A percentile compares a stretch with the other conserved stretches of the same genome.
Evolutionary conservation across 2,797 vertebrate genomes (phyloP).

Genomic region (Phrynocephalus vlangalii): DNA sequence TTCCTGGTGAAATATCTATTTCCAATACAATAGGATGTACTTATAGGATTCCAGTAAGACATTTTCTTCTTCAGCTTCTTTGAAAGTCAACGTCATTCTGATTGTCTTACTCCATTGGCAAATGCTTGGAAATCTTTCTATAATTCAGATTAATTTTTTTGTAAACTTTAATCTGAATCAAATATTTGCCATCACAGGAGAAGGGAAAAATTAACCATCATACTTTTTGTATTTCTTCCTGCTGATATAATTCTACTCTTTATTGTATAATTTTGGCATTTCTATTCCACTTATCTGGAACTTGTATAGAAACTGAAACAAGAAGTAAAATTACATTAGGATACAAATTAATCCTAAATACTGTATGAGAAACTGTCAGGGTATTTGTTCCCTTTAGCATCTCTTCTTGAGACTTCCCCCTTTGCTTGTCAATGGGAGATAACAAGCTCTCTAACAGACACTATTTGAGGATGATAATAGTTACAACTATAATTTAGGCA

Average conservation of each 20-base stretch:
- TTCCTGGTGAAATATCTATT: background rate
- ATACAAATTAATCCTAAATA: slow-evolving; percentile 4
- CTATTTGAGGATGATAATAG: slow-evolving; percentile 60
- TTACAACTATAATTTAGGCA: slow-evolving; percentile 62
- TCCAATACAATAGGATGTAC: background rate
- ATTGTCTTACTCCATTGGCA: background rate
- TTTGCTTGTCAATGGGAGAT: slow-evolving; percentile 50
- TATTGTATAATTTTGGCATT: background rate
- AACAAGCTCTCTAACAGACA: slow-evolving; percentile 57
- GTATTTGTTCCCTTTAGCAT: slow-evolving; percentile 3
- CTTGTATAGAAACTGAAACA: background rate
- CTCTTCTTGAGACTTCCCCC: slow-evolving; percentile 39
- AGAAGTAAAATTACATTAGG: background rate
- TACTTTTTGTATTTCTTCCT: background rate
- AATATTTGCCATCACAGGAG: background rate
- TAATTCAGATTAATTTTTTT: background rate
- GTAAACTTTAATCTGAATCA: background rate
- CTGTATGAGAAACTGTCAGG: background rate
- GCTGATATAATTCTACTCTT: background rate
- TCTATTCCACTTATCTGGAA: background rate
- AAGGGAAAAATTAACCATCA: background rate
- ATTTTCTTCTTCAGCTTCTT: too few relatives aligned
- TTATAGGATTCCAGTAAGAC: background rate
- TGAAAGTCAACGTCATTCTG: background rate
- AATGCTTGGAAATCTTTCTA: background rate